These are phyloP conservation scores for Craterocephalus amniculus DNA, from an alignment of 2,797 vertebrate species.

Conservation along the genomic window DNA sequence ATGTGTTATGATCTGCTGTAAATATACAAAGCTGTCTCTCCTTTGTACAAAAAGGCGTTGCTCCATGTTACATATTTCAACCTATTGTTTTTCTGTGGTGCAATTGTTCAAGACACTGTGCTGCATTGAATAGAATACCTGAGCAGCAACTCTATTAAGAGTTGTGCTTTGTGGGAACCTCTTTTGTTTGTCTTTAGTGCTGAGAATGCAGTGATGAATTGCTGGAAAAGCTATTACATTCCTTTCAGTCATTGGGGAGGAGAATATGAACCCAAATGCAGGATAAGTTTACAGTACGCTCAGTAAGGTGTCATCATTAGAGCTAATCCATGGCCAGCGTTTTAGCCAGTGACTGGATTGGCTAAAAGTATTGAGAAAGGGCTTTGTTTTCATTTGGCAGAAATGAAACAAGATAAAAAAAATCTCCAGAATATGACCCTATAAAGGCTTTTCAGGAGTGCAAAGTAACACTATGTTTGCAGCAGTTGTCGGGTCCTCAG, in stretches of 20 bases:
- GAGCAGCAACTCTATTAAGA: constrained; percentile 41
- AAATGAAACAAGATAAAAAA: neutral
- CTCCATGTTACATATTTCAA: constrained; percentile 4
- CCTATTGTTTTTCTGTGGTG: constrained; percentile 15
- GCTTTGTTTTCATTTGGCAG: neutral
- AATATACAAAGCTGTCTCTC: neutral
- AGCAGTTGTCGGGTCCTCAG: constrained; percentile 31
- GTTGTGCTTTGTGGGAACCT: constrained; percentile 59
- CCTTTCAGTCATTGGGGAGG: constrained; percentile 37
- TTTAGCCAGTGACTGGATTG: neutral
- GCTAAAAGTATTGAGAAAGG: constrained; percentile 6
- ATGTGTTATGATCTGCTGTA: neutral
- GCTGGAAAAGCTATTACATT: constrained; percentile 48
- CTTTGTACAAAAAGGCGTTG: neutral
- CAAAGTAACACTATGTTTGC: constrained; percentile 6
- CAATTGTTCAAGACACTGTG: constrained; percentile 40
- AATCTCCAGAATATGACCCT: neutral
- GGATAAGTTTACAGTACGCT: constrained; percentile 57
- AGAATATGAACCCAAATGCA: constrained; percentile 30
- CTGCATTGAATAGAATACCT: constrained; percentile 45
- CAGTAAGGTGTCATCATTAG: constrained; percentile 10
- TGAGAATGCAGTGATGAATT: constrained; percentile 58
- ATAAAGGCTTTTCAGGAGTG: constrained; percentile 8
- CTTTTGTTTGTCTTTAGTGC: constrained; percentile 69
- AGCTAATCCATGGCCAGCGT: neutral